phyloP scores from a whole-genome alignment of 2,797 vertebrate genomes.

The Mustela erminea region DNA sequence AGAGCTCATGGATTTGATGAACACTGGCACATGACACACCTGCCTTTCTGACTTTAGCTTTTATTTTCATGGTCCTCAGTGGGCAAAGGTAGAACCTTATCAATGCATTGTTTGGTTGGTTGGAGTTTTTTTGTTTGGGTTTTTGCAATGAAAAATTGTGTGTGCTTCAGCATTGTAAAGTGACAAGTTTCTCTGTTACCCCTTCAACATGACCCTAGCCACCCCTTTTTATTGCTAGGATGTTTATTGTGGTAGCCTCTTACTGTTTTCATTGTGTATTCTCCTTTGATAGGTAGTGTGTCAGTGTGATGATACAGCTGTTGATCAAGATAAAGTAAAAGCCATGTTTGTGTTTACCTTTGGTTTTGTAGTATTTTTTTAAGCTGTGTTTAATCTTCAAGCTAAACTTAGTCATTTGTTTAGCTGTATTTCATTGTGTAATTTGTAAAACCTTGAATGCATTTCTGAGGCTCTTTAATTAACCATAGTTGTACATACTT shows the following conservation, averaged over 20 bases:
- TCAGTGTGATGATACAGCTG: background rate
- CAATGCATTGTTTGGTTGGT: background rate
- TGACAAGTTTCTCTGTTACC: background rate
- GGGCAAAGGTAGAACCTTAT: background rate
- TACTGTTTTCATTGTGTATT: background rate
- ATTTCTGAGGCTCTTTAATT: slow-evolving; percentile 23
- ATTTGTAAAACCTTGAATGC: background rate
- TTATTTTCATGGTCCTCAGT: background rate
- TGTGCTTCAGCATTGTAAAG: background rate
- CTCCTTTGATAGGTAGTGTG: background rate
- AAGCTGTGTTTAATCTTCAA: slow-evolving; percentile 11
- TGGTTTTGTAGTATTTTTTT: slow-evolving; percentile 36
- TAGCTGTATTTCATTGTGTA: slow-evolving; percentile 36
- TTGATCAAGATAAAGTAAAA: slow-evolving; percentile 23
- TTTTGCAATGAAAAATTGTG: slow-evolving; percentile 2
- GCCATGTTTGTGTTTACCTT: slow-evolving; percentile 1
- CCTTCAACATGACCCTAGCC: background rate
- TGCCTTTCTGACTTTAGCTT: background rate
- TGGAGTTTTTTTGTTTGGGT: background rate
- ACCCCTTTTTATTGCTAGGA: background rate
- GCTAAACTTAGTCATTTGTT: background rate
- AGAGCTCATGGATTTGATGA: background rate
- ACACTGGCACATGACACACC: background rate
- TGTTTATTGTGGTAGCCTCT: background rate
- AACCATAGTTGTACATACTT: background rate